Evolutionary conservation across 2,888 invertebrate genomes (phyloP), one percentile per base, ranked within the genome.

Genomic region (Plagodis pulveraria): DNA sequence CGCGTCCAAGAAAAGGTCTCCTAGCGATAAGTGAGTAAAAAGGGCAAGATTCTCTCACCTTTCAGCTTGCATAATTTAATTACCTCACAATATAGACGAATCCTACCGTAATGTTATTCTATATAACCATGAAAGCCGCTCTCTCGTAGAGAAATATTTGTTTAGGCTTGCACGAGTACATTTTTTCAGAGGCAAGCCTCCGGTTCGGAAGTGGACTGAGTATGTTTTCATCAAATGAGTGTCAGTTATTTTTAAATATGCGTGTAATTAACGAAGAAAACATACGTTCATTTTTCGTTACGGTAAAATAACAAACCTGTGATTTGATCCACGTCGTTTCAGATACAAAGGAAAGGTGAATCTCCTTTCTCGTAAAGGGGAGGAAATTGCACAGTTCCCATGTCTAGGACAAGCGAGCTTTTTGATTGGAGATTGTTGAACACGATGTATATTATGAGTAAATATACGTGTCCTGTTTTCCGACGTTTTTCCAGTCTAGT

Each of bases 381-480:
- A 69, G 67, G 69, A 69, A 66, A 69, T 69, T 69, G 66, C 65
- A 51, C 62, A 63, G 69, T 65, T 69, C 63, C 64, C 63, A 62
- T 60, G 63, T 69, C 63, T 62, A 62, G 64, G 56, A 57, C 50
- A 61, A 59, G 63, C 60, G 48, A 50, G 55, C 50, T 44, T 63
- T 69, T 65, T 67, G 69, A 69, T 65, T 69, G 52, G 51, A 49
- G 54, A 54, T 22, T 41, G 50, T 49, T 32, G 56, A 56, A 40
- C 41, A 54, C 12, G 32, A 33, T 45, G 41, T 41, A 42, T 52
- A 43, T 22, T 10, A 40, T 36, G 10, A 9, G 10, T 44, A 46
- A 33, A 2, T 49, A 40, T 22, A 22, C 22, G 44, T 40, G 45
- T 44, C 48, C 43, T 56, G 50, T 52, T 61, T 54, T 33, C 56